phyloP scores from a whole-genome alignment of 2,888 invertebrate genomes.

The Malthinus seriepunctatus region DNA sequence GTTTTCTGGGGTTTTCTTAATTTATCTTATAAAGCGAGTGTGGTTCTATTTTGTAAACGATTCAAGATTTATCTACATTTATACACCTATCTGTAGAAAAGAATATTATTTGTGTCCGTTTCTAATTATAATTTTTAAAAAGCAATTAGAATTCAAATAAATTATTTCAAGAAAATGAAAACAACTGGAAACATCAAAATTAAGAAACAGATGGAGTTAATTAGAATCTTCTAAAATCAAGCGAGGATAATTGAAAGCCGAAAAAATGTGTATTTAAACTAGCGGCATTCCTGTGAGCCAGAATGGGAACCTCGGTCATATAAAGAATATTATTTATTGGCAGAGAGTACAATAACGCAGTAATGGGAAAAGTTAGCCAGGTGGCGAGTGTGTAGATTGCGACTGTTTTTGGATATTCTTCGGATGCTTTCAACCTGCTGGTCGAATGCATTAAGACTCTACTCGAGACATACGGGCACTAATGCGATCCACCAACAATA shows the following conservation, averaged over 20 bases:
- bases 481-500: slow-evolving; percentile 47
- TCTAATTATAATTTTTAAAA: slow-evolving; percentile 5
- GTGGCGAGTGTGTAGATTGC: slow-evolving; percentile 17
- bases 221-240: slow-evolving; percentile 47
- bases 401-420: slow-evolving; percentile 20
- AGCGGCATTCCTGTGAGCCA: slow-evolving; percentile 34
- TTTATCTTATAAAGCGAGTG: too few relatives aligned
- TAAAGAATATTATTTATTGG: slow-evolving; percentile 56
- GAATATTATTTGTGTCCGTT: not conserved
- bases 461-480: slow-evolving; percentile 44
- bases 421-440: slow-evolving; percentile 30
- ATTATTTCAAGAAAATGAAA: slow-evolving; percentile 21
- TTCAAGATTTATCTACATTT: too few relatives aligned
- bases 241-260: slow-evolving; percentile 47
- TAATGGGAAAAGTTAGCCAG: slow-evolving; percentile 47
- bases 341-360: slow-evolving; percentile 53
- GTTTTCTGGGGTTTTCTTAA: too few relatives aligned
- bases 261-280: slow-evolving; percentile 43
- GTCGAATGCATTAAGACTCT: slow-evolving; percentile 40
- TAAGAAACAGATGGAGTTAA: slow-evolving; percentile 50
- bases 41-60: too few relatives aligned
- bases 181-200: slow-evolving; percentile 37
- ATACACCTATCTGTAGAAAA: too few relatives aligned
- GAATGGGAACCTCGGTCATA: slow-evolving; percentile 47
- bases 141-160: slow-evolving; percentile 17